phyloP scores from a whole-genome alignment of 2,113 vertebrate genomes.

The Isurus oxyrinchus region DNA sequence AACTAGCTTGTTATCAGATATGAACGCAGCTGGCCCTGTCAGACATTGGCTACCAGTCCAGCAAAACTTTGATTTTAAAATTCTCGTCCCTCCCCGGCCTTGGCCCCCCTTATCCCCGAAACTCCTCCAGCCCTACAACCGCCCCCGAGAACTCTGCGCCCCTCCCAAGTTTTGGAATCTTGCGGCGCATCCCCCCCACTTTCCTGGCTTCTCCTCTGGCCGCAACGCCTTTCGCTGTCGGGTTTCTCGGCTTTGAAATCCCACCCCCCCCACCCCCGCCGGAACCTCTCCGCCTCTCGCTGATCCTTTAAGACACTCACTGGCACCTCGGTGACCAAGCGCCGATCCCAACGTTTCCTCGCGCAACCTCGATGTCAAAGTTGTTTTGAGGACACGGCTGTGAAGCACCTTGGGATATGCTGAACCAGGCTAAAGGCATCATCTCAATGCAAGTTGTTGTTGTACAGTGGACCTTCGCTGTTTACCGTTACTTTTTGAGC shows the following conservation, averaged over 20 bases:
- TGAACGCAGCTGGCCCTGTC: background rate
- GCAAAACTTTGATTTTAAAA: background rate
- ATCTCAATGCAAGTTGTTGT: background rate
- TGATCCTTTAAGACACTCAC: background rate
- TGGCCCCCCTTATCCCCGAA: background rate
- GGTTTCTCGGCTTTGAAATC: background rate
- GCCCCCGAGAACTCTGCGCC: background rate
- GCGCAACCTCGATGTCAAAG: background rate
- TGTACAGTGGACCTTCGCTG: background rate
- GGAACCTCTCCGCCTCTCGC: background rate
- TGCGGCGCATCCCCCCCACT: background rate
- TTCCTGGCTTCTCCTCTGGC: background rate
- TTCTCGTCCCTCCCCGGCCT: background rate
- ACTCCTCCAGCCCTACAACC: background rate
- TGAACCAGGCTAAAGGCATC: background rate
- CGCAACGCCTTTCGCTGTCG: background rate
- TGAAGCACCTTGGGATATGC: background rate
- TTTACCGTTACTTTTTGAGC: background rate
- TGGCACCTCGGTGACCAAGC: background rate
- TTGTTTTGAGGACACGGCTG: background rate
- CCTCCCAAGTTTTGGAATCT: no score
- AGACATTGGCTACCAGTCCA: background rate
- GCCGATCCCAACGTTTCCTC: background rate
- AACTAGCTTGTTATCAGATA: background rate
- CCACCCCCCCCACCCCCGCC: no score